These are phyloP conservation scores for Rhinoptilus africanus DNA, from an alignment of 2,113 vertebrate species.

Conservation along the genomic window DNA sequence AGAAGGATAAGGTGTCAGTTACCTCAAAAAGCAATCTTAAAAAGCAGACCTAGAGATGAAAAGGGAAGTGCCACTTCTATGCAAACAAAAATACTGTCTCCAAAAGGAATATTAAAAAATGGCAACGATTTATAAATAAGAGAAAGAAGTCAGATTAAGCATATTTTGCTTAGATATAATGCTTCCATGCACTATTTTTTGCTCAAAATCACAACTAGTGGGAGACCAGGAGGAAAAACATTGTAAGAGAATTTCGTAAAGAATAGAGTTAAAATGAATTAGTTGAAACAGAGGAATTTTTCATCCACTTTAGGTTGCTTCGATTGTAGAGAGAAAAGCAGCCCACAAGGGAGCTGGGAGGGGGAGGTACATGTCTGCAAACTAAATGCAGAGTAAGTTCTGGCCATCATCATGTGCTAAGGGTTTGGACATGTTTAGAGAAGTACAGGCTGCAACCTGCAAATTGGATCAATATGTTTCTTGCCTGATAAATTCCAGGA, in stretches of 20 bases:
- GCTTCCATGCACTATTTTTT: background rate
- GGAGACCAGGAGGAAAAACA: background rate
- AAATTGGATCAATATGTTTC: slow-evolving; percentile 64
- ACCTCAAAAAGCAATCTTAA: background rate
- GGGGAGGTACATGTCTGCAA: background rate
- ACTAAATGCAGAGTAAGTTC: background rate
- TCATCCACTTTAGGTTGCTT: background rate
- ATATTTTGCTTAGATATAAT: background rate
- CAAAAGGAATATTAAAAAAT: background rate
- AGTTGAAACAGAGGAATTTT: background rate
- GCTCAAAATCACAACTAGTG: background rate
- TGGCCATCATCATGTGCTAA: slow-evolving; percentile 1
- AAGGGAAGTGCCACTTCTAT: background rate
- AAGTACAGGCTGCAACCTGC: slow-evolving; percentile 41
- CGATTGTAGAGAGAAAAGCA: background rate
- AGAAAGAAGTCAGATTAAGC: background rate
- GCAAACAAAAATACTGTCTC: background rate
- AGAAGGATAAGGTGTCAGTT: background rate
- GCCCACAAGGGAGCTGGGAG: background rate
- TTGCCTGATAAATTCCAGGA: slow-evolving; percentile 54
- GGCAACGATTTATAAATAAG: background rate
- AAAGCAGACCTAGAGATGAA: background rate
- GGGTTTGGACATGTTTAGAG: slow-evolving; percentile 14
- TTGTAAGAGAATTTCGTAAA: background rate
- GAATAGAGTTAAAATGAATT: background rate